These are phyloP conservation scores for Dinothrombium tinctorium DNA, from an alignment of 1,140 invertebrate genomes.

Conservation along the genomic window DNA sequence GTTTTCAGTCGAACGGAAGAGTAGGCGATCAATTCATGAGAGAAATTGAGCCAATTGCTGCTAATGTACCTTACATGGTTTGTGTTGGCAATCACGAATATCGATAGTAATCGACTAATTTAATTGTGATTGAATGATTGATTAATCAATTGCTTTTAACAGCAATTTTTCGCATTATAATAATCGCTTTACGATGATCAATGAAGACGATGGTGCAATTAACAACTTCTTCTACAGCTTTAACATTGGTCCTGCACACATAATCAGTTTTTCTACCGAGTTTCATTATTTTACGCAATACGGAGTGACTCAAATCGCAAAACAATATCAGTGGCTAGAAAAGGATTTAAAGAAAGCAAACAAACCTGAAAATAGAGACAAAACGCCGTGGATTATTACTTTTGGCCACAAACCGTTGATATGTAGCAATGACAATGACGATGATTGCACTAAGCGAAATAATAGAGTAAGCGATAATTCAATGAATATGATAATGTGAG, in stretches of 20 bases:
- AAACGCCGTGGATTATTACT: slow-evolving; percentile 73
- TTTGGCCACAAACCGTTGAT: slow-evolving; percentile 95
- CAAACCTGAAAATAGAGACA: slow-evolving; percentile 30
- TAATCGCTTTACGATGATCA: slow-evolving; percentile 35
- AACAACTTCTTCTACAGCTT: slow-evolving; percentile 18
- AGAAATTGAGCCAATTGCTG: slow-evolving; percentile 61
- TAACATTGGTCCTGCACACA: slow-evolving; percentile 71
- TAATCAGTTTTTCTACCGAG: slow-evolving; percentile 76
- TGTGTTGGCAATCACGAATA: slow-evolving; percentile 73
- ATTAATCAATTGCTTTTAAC: slow-evolving; percentile 10
- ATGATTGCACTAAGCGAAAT: slow-evolving; percentile 38
- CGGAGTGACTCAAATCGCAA: slow-evolving; percentile 46
- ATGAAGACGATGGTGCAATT: slow-evolving; percentile 5
- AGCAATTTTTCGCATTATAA: slow-evolving; percentile 73
- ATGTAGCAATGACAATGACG: slow-evolving; percentile 60
- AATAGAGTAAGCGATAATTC: neutral
- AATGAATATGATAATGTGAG: neutral
- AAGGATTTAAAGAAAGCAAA: slow-evolving; percentile 42
- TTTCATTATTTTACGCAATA: slow-evolving; percentile 67
- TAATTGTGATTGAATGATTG: neutral
- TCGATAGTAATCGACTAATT: slow-evolving; percentile 29
- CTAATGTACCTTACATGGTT: slow-evolving; percentile 70
- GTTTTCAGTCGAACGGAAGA: slow-evolving; percentile 32
- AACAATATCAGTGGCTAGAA: slow-evolving; percentile 72
- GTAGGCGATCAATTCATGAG: slow-evolving; percentile 74